Evolutionary conservation across 1,140 invertebrate genomes (phyloP).

Genomic region (Drosophila tsacasi): DNA sequence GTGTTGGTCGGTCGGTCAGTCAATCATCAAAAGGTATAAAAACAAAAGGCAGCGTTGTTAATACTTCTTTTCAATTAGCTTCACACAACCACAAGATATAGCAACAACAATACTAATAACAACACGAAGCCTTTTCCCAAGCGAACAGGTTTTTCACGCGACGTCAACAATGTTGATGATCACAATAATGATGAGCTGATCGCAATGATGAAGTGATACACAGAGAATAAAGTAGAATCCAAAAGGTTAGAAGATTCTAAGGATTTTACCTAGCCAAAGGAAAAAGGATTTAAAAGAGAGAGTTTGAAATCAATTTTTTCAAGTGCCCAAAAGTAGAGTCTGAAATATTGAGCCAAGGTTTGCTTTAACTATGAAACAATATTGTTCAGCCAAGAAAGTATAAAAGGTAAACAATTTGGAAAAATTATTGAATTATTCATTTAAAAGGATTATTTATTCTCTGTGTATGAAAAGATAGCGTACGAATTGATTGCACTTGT

Average conservation of each 20-base stretch:
- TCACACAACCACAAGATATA: constrained; percentile 31
- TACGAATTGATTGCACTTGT: constrained; percentile 10
- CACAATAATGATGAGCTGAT: constrained; percentile 39
- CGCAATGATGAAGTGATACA: constrained; percentile 29
- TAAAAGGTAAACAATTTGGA: background rate
- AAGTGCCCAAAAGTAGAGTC: background rate
- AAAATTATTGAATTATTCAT: background rate
- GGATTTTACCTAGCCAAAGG: background rate
- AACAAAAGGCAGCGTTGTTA: constrained; percentile 77
- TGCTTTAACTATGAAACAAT: background rate
- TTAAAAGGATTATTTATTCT: background rate
- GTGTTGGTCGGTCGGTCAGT: constrained; percentile 56
- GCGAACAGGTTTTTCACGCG: constrained; percentile 78
- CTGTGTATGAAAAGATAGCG: constrained; percentile 15
- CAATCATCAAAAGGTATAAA: constrained; percentile 75
- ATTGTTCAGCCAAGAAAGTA: background rate
- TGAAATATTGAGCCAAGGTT: background rate
- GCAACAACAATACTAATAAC: constrained; percentile 47
- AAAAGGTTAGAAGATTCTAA: background rate
- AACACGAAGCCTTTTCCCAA: constrained; percentile 59
- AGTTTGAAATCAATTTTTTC: background rate
- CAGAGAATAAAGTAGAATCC: background rate
- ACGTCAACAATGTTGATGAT: constrained; percentile 54
- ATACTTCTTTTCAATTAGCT: constrained; percentile 82
- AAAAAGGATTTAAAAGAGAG: background rate